Evolutionary conservation across 2,888 invertebrate species (phyloP).

Genomic region (Melipona beecheii): DNA sequence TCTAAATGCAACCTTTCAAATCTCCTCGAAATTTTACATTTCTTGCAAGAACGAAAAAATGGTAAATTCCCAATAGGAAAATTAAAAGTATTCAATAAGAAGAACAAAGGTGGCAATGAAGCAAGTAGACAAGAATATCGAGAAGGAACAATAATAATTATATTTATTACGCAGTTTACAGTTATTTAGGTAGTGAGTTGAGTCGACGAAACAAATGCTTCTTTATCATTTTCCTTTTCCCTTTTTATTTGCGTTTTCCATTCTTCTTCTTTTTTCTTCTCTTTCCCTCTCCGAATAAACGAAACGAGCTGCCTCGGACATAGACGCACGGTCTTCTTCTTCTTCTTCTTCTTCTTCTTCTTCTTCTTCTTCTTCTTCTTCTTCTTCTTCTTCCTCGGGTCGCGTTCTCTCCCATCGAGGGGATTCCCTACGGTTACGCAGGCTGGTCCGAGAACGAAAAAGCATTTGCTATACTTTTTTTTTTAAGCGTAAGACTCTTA

Average conservation of each 20-base stretch:
- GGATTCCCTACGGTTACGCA: slow-evolving; percentile 16
- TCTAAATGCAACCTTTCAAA: too few relatives aligned
- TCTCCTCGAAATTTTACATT: too few relatives aligned
- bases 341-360: neutral
- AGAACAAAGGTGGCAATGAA: slow-evolving; percentile 10
- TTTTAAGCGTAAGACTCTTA: slow-evolving; percentile 62
- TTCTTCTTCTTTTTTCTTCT: neutral
- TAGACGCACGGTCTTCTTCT: neutral
- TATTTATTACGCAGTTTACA: slow-evolving; percentile 64
- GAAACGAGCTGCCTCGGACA: slow-evolving; percentile 24
- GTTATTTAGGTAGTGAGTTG: slow-evolving; percentile 59
- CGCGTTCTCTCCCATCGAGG: neutral
- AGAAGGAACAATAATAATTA: slow-evolving; percentile 64
- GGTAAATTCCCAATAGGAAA: too few relatives aligned
- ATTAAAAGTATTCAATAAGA: neutral
- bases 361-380: neutral
- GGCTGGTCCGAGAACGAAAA: slow-evolving; percentile 56
- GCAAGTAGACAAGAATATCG: slow-evolving; percentile 36
- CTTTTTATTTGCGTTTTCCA: neutral
- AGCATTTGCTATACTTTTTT: slow-evolving; percentile 58
- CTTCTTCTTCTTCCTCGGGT: too few relatives aligned
- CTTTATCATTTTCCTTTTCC: neutral
- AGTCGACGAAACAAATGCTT: slow-evolving; percentile 59
- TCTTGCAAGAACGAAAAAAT: too few relatives aligned
- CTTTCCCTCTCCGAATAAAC: neutral